A percentile compares a stretch with the other conserved stretches of the same genome.
Evolutionary conservation across 2,888 invertebrate genomes (phyloP).

Genomic region (Dicranocentrus wangi): DNA sequence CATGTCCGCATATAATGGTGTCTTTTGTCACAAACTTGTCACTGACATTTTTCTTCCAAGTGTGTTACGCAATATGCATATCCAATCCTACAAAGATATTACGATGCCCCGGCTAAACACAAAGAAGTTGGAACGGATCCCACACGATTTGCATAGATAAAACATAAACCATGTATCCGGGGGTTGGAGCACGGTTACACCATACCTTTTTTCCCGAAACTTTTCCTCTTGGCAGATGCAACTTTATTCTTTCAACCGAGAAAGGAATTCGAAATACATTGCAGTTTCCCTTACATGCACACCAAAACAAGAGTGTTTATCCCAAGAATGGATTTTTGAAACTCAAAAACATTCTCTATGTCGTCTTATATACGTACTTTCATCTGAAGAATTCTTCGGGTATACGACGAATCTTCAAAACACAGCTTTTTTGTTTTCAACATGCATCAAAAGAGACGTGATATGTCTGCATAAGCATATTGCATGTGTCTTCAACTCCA

Average conservation of each 20-base stretch:
- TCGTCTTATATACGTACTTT: too few relatives aligned
- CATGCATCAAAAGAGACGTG: constrained; percentile 38
- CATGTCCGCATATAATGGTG: constrained; percentile 26
- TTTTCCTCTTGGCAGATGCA: constrained; percentile 44
- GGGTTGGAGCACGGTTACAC: constrained; percentile 40
- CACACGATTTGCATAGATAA: constrained; percentile 50
- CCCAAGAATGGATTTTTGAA: too few relatives aligned
- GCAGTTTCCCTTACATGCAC: not conserved
- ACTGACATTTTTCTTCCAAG: constrained; percentile 44
- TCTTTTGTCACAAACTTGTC: constrained; percentile 54
- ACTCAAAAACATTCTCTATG: too few relatives aligned
- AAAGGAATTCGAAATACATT: constrained; percentile 19
- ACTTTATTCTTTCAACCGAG: constrained; percentile 38
- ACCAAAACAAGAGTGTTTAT: too few relatives aligned
- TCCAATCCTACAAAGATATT: too few relatives aligned
- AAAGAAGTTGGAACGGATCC: constrained; percentile 44
- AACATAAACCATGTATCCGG: constrained; percentile 41
- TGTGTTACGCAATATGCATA: not conserved
- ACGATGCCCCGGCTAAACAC: not conserved
- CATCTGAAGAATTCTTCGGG: too few relatives aligned
- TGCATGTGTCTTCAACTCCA: not conserved
- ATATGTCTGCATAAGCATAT: constrained; percentile 4
- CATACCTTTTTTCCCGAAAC: constrained; percentile 34
- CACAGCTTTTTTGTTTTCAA: constrained; percentile 23
- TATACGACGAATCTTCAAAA: constrained; percentile 22